Percentiles rank a stretch among this genome's conserved stretches.
Conservation (phyloP, 2,113 vertebrate species). For the Lanius ludovicianus region DNA sequence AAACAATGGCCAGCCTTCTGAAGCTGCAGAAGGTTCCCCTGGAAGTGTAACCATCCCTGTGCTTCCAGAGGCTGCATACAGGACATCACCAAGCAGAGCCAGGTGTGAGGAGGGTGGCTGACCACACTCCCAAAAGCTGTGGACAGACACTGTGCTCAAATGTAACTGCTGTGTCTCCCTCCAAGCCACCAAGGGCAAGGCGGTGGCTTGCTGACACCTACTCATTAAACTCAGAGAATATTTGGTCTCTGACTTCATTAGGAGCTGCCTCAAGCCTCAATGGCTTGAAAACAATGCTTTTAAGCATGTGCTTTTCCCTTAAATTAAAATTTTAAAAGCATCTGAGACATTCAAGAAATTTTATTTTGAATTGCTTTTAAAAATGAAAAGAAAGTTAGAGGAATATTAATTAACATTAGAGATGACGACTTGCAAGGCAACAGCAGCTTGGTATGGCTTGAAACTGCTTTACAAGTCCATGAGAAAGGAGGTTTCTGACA, state of each 20-base stretch:
- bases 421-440: background rate
- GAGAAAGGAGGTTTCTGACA: background rate
- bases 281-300: background rate
- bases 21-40: background rate
- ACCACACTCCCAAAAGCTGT: background rate
- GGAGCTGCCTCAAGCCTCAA: background rate
- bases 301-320: background rate
- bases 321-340: background rate
- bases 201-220: background rate
- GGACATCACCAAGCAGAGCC: background rate
- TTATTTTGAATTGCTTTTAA: background rate
- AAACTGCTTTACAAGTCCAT: background rate
- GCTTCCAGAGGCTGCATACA: rapidly evolving
- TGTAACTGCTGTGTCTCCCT: background rate
- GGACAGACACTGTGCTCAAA: background rate
- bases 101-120: background rate
- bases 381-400: background rate
- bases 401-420: background rate
- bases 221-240: background rate
- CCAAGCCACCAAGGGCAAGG: background rate
- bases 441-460: background rate
- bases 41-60: background rate
- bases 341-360: background rate
- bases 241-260: background rate
- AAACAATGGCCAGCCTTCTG: background rate